Base-by-base conservation (phyloP, 2,888 invertebrate genomes). In the Noctua pronuba region DNA sequence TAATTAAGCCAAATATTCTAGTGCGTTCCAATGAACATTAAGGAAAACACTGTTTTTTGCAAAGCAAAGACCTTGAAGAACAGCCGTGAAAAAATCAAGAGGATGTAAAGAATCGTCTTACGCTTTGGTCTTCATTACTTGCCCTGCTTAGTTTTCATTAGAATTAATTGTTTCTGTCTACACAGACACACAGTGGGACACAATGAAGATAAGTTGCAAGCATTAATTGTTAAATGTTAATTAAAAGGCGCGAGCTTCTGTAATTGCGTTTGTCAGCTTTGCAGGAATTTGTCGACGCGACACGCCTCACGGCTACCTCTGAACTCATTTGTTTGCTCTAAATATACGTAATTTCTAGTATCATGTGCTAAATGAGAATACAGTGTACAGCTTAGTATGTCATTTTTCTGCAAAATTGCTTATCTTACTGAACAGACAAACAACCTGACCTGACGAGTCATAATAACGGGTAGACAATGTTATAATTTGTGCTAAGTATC, bases 191-290 rank as follows among this genome's bases (percentile, higher is more conserved):
- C 69, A 84, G 55, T 83, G 41, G 46, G 67, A 82, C 75, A 49
- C 52, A 86, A 88, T 85, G 77, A 85, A 88, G 83, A 88, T 73
- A 85, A 83, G 80, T 80, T 66, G 77, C 72, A 64, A 73, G 78
- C 77, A 77, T 88, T 80, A 64, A 83, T 86, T 87, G 86, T 76
- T 76, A 79, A 77, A 83, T 80, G 84, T 83, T 84, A 87, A 86
- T 88, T 87, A 82, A 83, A 82, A 82, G 44, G 66, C 49, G 71
- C 75, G 68, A 80, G 69, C 73, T 72, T n/a, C 46, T 83, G 60
- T 77, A 83, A 86, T 83, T 77, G 52, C 55, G 68, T 68, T 66
- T 73, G 79, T 77, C 79, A 83, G 67, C 58, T 79, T 85, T 75
- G 38, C 73, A 55, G 24, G 76, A 83, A 80, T 82, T 73, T 71